Base-by-base conservation (phyloP, 2,888 invertebrate genomes). In the Phoenoteleia sp. region DNA sequence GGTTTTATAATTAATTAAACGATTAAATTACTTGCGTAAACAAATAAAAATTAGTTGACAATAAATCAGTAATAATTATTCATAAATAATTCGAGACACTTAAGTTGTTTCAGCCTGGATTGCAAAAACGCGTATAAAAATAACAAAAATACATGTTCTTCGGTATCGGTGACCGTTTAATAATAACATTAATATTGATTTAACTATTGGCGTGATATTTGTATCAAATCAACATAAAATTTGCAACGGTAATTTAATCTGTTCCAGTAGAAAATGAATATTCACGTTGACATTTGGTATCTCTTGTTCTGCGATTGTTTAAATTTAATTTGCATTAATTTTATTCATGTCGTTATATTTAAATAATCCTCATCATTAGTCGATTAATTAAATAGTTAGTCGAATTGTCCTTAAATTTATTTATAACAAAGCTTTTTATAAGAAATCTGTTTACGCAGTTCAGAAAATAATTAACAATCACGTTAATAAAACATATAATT, bases 211-310 rank as follows among this genome's bases (percentile, higher is more conserved):
- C 23, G 72, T 49, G 72, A 49, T 62, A 74, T 49, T 74, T 74
- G 62, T 74, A 74, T 74, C 60, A 58, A 60, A 74, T 74, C 74
- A 62, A 29, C 60, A 74, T 62, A 74, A 74, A 49, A 74, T 74
- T 74, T 27, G 45, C 67, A 67, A 67, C 54, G 25, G 39, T 67
- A 67, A 67, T 67, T 49, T 33, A 21, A 5, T 7, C 9, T 33
- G 9, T 33, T 7, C 33, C 5, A 15, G 17, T 47, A 19, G 42
- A 56, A 69, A 69, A 69, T 69, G 69, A 52, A 67, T 67, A 66
- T 66, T 66, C 49, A 66, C 56, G 1, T n/a, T 19, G 42, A 15
- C 15, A 62, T 42, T 25, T 42, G 15, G 15, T 1, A 7, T 42
- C 42, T 15, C 45, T 64, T 9, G 17, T 29, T 66, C 49, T 7